A percentile compares a stretch with the other conserved stretches of the same genome.
Conservation (phyloP, 2,797 vertebrate genomes). For the Poeciliopsis gracilis region DNA sequence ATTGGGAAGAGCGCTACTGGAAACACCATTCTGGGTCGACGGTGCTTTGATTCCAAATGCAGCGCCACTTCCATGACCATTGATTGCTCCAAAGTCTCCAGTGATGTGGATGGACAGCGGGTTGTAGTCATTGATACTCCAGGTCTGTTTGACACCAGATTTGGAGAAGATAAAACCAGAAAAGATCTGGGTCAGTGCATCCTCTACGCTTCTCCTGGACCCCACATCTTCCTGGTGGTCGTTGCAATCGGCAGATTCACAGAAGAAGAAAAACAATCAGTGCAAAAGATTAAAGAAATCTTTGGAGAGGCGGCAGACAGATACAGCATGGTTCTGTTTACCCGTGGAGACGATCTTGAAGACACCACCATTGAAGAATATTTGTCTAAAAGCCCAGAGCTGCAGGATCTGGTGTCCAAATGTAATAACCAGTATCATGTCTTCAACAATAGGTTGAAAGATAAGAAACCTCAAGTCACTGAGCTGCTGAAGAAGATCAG, state of each 20-base stretch:
- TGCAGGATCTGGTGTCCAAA: slow-evolving; percentile 1
- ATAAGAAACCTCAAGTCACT: too few species aligned
- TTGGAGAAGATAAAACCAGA: background rate
- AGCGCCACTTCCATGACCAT: background rate
- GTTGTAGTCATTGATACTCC: background rate
- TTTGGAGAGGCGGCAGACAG: background rate
- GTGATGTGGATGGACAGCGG: background rate
- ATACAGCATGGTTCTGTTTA: slow-evolving; percentile 6
- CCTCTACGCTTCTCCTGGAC: background rate
- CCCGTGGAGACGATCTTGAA: background rate
- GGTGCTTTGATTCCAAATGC: background rate
- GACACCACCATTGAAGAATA: slow-evolving; percentile 6
- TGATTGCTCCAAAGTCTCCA: background rate
- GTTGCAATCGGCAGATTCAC: background rate
- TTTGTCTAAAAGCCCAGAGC: background rate
- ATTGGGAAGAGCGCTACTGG: background rate
- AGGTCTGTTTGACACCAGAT: background rate
- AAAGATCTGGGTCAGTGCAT: background rate
- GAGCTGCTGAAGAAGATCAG: too few species aligned
- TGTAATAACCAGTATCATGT: slow-evolving; percentile 1
- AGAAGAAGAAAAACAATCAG: background rate
- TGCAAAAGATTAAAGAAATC: background rate
- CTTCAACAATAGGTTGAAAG: too few species aligned
- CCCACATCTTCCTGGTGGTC: slow-evolving; percentile 2
- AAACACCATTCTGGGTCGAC: slow-evolving; percentile 7